A percentile compares a stretch with the other conserved stretches of the same genome.
Conservation (phyloP, 2,888 invertebrate species). For the Hypomecis punctinalis region DNA sequence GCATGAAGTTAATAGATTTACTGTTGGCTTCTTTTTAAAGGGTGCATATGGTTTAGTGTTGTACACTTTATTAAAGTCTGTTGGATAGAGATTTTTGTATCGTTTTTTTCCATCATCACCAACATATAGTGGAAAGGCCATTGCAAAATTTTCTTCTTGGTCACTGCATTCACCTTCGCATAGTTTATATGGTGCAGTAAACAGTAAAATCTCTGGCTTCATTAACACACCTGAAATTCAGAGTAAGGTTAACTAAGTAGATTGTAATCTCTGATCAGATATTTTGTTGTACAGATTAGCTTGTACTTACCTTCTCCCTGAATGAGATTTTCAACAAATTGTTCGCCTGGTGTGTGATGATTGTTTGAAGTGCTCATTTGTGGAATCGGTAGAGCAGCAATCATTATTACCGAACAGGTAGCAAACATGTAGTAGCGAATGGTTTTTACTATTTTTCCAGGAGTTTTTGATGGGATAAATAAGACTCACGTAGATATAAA, state of each 20-base stretch:
- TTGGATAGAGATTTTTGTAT: slow-evolving; percentile 51
- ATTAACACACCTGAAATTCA: slow-evolving; percentile 57
- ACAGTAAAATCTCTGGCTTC: slow-evolving; percentile 58
- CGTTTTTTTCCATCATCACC: slow-evolving; percentile 52
- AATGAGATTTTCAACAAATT: slow-evolving; percentile 7
- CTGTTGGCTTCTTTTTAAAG: slow-evolving; percentile 31
- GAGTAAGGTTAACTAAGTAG: too few species aligned
- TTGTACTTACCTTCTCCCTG: slow-evolving; percentile 6
- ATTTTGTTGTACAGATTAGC: too few species aligned
- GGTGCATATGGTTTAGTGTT: slow-evolving; percentile 47
- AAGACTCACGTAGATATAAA: too few species aligned
- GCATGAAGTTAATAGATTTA: slow-evolving; percentile 3
- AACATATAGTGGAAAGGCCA: slow-evolving; percentile 67
- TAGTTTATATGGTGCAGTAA: slow-evolving; percentile 71
- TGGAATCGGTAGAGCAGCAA: background rate
- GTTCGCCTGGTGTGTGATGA: background rate
- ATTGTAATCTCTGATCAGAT: too few species aligned
- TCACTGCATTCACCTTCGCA: slow-evolving; percentile 60
- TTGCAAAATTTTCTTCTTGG: slow-evolving; percentile 47
- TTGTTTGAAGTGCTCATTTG: slow-evolving; percentile 1
- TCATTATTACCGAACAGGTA: background rate
- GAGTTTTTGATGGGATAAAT: background rate
- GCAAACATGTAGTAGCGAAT: background rate
- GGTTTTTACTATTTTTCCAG: background rate
- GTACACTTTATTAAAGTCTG: slow-evolving; percentile 49